These are phyloP conservation scores for Burhinus oedicnemus DNA, from an alignment of 2,113 vertebrate species.

Conservation along the genomic window DNA sequence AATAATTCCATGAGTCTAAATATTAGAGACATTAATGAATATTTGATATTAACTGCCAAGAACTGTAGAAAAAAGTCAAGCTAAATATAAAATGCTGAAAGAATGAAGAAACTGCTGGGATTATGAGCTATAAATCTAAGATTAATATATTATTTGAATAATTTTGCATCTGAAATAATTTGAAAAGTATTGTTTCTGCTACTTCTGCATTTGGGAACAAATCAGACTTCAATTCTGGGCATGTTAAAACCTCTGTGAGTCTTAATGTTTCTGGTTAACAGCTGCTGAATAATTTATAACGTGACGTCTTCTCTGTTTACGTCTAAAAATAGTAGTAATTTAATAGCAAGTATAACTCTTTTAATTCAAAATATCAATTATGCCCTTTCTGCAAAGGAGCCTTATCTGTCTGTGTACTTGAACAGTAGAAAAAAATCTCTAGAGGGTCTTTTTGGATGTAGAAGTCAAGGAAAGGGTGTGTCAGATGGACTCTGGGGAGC, in stretches of 20 bases:
- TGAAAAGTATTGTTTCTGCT: neutral
- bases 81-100: neutral
- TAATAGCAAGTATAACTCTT: neutral
- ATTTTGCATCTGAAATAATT: neutral
- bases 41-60: neutral
- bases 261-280: neutral
- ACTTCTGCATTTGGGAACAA: neutral
- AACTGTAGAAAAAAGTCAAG: neutral
- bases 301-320: neutral
- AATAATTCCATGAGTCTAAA: neutral
- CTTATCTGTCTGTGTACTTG: neutral
- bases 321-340: neutral
- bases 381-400: neutral
- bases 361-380: neutral
- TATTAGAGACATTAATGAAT: neutral
- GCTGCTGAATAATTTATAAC: conserved; percentile 6
- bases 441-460: neutral
- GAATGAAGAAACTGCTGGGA: neutral
- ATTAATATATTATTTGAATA: neutral
- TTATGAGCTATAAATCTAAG: neutral
- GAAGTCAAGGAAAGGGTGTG: neutral
- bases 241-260: neutral
- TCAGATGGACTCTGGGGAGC: neutral
- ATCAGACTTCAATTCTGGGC: neutral
- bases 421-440: neutral